A percentile compares a stretch with the other conserved stretches of the same genome.
Evolutionary conservation across 2,113 vertebrate genomes (phyloP).

Genomic region (Rousettus leschenaultii): DNA sequence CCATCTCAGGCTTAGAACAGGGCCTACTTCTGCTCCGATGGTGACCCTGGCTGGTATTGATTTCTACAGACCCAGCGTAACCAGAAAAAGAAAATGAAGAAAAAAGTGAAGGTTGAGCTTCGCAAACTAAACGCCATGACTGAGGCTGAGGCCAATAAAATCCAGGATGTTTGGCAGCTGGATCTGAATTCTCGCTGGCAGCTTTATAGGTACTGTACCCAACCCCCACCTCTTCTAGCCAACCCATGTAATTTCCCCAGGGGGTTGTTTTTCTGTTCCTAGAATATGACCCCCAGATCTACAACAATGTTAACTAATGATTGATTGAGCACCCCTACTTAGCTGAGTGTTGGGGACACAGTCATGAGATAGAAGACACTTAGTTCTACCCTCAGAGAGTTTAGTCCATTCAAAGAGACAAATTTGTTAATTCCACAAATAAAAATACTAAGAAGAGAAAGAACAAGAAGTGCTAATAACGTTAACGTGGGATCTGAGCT

Average conservation of each 20-base stretch:
- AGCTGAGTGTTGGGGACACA: background rate
- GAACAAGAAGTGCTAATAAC: background rate
- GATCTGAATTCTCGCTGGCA: constrained; percentile 86
- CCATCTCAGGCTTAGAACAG: background rate
- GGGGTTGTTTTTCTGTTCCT: background rate
- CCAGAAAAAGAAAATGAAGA: constrained; percentile 89
- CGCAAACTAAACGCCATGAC: constrained; percentile 85
- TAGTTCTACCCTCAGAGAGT: background rate
- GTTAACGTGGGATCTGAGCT: background rate
- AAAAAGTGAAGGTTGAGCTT: constrained; percentile 83
- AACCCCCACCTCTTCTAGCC: no score
- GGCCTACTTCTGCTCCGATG: background rate
- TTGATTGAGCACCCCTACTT: background rate
- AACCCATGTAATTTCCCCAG: background rate
- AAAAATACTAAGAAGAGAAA: background rate
- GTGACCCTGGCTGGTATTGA: constrained; percentile 35
- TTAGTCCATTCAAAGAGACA: background rate
- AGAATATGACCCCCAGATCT: background rate
- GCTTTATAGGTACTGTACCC: constrained; percentile 89
- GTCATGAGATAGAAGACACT: background rate
- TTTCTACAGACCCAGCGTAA: constrained; percentile 79
- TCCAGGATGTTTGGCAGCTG: constrained; percentile 89
- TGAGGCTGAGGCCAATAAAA: constrained; percentile 78
- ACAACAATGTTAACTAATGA: background rate
- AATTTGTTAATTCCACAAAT: background rate